phyloP scores from a whole-genome alignment of 2,797 vertebrate species.

The Enteromius unitaeniatus region DNA sequence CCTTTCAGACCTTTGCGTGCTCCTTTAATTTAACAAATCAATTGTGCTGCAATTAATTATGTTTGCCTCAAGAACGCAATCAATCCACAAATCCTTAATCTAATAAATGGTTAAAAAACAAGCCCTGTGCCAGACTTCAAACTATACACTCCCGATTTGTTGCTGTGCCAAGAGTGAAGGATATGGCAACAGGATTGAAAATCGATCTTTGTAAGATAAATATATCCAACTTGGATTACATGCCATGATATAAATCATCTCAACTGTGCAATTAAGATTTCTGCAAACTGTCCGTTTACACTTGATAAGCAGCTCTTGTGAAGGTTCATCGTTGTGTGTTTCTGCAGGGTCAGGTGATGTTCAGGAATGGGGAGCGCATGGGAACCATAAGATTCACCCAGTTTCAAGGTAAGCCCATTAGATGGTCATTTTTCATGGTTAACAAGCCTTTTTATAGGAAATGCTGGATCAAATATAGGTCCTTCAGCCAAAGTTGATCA shows the following conservation, averaged over 20 bases:
- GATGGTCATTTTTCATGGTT: slow-evolving; percentile 28
- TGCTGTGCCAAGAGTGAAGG: slow-evolving; percentile 53
- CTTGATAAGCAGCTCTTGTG: slow-evolving; percentile 1
- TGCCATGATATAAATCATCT: slow-evolving; percentile 25
- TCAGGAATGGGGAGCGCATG: slow-evolving; percentile 98
- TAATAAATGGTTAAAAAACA: slow-evolving; percentile 62
- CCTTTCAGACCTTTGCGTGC: slow-evolving; percentile 21
- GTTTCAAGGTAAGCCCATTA: slow-evolving; percentile 90
- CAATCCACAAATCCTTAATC: slow-evolving; percentile 69
- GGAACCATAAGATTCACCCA: slow-evolving; percentile 99
- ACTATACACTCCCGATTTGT: slow-evolving; percentile 53
- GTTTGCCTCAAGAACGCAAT: slow-evolving; percentile 71
- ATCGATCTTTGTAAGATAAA: slow-evolving; percentile 55
- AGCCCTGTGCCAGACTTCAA: slow-evolving; percentile 58
- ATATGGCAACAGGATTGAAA: slow-evolving; percentile 50
- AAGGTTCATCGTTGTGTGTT: slow-evolving; percentile 35
- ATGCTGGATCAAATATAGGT: slow-evolving; percentile 6
- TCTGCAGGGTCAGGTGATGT: slow-evolving; percentile 96
- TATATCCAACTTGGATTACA: slow-evolving; percentile 23
- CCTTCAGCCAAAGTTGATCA: slow-evolving; percentile 15
- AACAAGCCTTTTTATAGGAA: slow-evolving; percentile 32
- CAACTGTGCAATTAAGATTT: slow-evolving; percentile 9
- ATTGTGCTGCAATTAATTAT: slow-evolving; percentile 68
- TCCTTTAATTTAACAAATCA: slow-evolving; percentile 67
- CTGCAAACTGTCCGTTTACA: slow-evolving; percentile 5